A percentile compares a stretch with the other conserved stretches of the same genome.
Evolutionary conservation across 2,113 vertebrate genomes (phyloP).

Genomic region (Rhinoderma darwinii): DNA sequence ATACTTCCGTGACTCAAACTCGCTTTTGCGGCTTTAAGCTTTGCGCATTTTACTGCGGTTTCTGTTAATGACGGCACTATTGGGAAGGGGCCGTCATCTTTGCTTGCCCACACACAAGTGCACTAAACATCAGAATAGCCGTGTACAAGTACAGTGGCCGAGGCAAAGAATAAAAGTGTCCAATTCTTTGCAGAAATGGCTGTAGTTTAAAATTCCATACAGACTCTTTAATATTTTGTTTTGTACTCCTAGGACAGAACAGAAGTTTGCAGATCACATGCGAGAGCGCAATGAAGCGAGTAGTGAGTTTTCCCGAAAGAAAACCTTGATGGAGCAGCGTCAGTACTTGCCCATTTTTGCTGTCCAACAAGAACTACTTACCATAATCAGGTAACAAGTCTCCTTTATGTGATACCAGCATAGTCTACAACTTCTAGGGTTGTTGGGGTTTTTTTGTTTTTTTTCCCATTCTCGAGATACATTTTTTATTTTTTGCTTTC

Average conservation of each 20-base stretch:
- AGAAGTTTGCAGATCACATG: conserved; percentile 99
- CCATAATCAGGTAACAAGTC: conserved; percentile 86
- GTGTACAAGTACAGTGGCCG: too few relatives aligned
- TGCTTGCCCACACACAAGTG: too few relatives aligned
- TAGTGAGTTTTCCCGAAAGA: conserved; percentile 97
- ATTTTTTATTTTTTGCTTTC: neutral
- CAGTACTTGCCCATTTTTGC: conserved; percentile 97
- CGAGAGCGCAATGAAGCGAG: conserved; percentile 92
- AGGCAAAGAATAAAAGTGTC: too few relatives aligned
- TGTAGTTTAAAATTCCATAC: too few relatives aligned
- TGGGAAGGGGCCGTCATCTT: neutral
- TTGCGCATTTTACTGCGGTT: too few relatives aligned
- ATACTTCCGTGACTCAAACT: too few relatives aligned
- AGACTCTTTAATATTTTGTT: neutral
- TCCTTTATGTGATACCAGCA: neutral
- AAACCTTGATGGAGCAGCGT: conserved; percentile 91
- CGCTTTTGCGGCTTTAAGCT: too few relatives aligned
- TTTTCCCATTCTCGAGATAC: neutral
- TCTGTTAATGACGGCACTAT: neutral
- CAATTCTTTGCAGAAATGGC: too few relatives aligned
- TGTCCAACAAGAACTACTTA: conserved; percentile 93
- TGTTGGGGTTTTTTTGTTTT: too few relatives aligned
- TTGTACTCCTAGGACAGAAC: conserved; percentile 81
- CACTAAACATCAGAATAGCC: too few relatives aligned
- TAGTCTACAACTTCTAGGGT: neutral